Evolutionary conservation across 2,113 vertebrate genomes (phyloP).

Genomic region (Castor canadensis): DNA sequence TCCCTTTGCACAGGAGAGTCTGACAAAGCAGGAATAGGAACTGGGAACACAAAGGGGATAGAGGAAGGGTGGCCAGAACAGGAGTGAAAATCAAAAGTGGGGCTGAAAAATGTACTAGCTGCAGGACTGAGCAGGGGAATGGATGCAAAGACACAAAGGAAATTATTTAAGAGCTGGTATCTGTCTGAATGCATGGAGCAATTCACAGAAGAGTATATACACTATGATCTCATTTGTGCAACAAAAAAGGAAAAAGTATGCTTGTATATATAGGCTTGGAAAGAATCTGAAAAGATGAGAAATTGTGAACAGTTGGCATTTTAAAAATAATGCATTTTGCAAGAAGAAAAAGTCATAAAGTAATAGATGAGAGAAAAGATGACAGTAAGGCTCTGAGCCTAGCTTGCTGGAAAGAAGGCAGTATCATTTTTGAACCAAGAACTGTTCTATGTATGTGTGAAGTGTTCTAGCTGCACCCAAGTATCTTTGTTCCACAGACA

Average conservation of each 20-base stretch:
- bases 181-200: neutral
- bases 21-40: neutral
- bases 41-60: neutral
- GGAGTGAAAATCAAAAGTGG: neutral
- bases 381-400: neutral
- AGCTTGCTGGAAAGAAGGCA: neutral
- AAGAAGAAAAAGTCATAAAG: constrained; percentile 52
- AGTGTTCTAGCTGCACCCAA: neutral
- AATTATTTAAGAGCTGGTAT: neutral
- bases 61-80: neutral
- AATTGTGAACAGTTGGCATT: constrained; percentile 52
- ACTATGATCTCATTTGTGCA: neutral
- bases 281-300: neutral
- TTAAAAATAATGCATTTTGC: constrained; percentile 56
- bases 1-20: neutral
- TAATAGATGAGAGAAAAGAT: neutral
- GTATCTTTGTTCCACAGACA: neutral
- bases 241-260: neutral
- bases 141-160: neutral
- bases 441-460: neutral
- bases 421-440: neutral
- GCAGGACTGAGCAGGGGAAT: neutral
- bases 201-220: neutral
- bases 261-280: neutral
- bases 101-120: neutral